Evolutionary conservation across 92 coral and sea anemone species (phyloP).

Genomic region (Parazoanthus darwini): DNA sequence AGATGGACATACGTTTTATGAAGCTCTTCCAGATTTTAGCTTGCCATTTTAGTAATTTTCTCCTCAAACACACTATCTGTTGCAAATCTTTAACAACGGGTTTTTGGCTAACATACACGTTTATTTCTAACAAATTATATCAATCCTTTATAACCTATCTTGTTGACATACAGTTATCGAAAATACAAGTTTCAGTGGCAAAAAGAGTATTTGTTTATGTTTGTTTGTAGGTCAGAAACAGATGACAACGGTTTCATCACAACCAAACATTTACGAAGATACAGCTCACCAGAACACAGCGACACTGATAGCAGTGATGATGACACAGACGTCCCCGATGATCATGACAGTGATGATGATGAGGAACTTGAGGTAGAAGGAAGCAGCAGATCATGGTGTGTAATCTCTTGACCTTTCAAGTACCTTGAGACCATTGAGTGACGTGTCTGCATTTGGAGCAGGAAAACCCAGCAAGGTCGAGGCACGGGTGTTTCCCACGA

Average conservation of each 20-base stretch:
- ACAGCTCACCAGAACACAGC: conserved; percentile 71
- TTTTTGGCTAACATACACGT: not conserved
- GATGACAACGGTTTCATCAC: conserved; percentile 75
- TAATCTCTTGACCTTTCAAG: conserved; percentile 65
- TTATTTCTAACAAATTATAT: too few species aligned
- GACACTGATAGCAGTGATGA: conserved; percentile 98
- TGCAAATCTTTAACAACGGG: not conserved
- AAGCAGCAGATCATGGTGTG: conserved; percentile 88
- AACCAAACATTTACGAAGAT: conserved; percentile 87
- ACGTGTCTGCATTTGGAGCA: not conserved
- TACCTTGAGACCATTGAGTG: not conserved
- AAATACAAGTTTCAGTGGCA: not conserved
- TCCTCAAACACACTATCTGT: not conserved
- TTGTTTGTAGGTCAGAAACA: conserved; percentile 69
- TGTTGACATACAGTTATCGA: not conserved
- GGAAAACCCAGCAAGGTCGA: not conserved
- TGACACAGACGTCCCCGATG: conserved; percentile 67
- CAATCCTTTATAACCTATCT: too few species aligned
- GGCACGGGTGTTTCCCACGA: not conserved
- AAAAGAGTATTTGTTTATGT: not conserved
- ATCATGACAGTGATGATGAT: conserved; percentile 73
- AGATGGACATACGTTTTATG: too few species aligned
- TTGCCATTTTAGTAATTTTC: not conserved
- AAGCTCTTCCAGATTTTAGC: not conserved
- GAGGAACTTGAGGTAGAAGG: conserved; percentile 71